Evolutionary conservation across 2,888 invertebrate species (phyloP).

Genomic region (Ptilodon capucinus): DNA sequence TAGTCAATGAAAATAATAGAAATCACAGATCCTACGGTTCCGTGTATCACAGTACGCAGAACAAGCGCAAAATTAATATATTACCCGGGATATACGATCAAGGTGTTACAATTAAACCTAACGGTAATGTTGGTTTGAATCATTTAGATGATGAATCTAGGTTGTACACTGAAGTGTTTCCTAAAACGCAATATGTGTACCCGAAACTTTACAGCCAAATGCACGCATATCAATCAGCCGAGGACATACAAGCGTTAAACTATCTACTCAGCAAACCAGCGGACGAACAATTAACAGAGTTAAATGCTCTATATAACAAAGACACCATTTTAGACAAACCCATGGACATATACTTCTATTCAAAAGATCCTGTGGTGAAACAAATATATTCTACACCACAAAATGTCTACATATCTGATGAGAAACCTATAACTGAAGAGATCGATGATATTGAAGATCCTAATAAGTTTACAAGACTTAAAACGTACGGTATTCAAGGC

Average conservation of each 20-base stretch:
- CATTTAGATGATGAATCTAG: conserved; percentile 33
- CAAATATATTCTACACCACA: conserved; percentile 40
- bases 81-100: conserved; percentile 58
- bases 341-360: conserved; percentile 63
- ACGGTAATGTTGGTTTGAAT: conserved; percentile 57
- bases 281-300: conserved; percentile 71
- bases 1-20: conserved; percentile 52
- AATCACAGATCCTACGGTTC: conserved; percentile 73
- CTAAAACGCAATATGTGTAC: conserved; percentile 54
- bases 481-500: conserved; percentile 3
- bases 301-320: conserved; percentile 65
- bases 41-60: conserved; percentile 46
- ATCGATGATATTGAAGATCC: conserved; percentile 23
- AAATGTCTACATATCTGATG: conserved; percentile 42
- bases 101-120: conserved; percentile 70
- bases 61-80: conserved; percentile 51
- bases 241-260: conserved; percentile 69
- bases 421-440: conserved; percentile 37
- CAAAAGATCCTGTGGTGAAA: conserved; percentile 49
- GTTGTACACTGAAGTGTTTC: conserved; percentile 53
- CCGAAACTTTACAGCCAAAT: conserved; percentile 61
- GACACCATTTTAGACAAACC: conserved; percentile 48
- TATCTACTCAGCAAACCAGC: conserved; percentile 74
- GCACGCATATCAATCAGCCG: conserved; percentile 58
- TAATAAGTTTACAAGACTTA: neutral